A percentile compares a stretch with the other conserved stretches of the same genome.
These are phyloP conservation scores for Indri indri DNA, from an alignment of 2,113 vertebrate genomes.

Conservation along the genomic window DNA sequence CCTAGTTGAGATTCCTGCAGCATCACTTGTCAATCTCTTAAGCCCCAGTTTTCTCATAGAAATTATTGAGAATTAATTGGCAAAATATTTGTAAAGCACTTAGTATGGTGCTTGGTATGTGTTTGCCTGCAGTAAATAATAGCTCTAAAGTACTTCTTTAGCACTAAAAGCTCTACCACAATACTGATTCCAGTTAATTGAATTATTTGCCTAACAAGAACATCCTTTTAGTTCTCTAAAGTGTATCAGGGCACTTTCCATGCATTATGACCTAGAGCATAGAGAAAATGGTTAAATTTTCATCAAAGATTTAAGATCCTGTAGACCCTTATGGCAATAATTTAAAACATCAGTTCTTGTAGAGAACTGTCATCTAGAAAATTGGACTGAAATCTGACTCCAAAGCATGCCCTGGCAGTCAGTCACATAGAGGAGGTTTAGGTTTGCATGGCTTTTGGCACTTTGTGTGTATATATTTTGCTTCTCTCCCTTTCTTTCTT, in stretches of 20 bases:
- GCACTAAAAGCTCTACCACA: slow-evolving; percentile 60
- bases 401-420: neutral
- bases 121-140: slow-evolving; percentile 50
- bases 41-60: slow-evolving; percentile 51
- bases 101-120: slow-evolving; percentile 14
- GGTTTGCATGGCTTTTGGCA: neutral
- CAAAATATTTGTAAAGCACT: slow-evolving; percentile 57
- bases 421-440: neutral
- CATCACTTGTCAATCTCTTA: slow-evolving; percentile 1
- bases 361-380: slow-evolving; percentile 32
- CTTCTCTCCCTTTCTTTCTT: neutral
- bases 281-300: slow-evolving; percentile 60
- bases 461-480: neutral
- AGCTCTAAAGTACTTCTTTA: slow-evolving; percentile 55
- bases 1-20: neutral
- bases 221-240: slow-evolving; percentile 67
- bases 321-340: neutral
- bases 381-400: slow-evolving; percentile 4
- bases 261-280: slow-evolving; percentile 50
- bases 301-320: slow-evolving; percentile 71
- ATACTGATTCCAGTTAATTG: slow-evolving; percentile 65
- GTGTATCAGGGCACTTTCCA: slow-evolving; percentile 44
- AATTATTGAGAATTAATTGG: slow-evolving; percentile 58
- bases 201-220: slow-evolving; percentile 56
- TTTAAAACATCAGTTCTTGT: slow-evolving; percentile 22